These are phyloP conservation scores for Salvelinus alpinus DNA, from an alignment of 2,113 vertebrate species.

Conservation along the genomic window DNA sequence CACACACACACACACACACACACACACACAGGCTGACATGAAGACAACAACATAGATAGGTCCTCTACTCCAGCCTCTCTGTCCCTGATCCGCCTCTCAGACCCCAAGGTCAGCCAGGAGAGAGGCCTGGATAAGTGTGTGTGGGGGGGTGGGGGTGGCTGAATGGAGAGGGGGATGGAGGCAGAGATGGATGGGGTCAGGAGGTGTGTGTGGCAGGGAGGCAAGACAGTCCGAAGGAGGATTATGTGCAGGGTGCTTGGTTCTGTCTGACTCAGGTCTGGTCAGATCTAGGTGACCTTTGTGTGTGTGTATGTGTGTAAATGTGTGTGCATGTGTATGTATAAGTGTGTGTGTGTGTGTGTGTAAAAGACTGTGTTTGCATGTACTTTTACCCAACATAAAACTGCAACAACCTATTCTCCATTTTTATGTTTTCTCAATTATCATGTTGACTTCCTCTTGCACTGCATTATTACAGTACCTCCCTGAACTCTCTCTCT, in stretches of 20 bases:
- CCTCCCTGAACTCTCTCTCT: conserved; percentile 3
- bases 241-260: background rate
- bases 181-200: conserved; percentile 63
- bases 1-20: too few species aligned
- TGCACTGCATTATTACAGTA: too few species aligned
- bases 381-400: too few species aligned
- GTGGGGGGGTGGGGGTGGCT: background rate
- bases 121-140: conserved; percentile 4
- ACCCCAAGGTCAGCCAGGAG: conserved; percentile 73
- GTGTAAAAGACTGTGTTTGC: too few species aligned
- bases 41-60: conserved; percentile 67
- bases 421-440: too few species aligned
- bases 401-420: too few species aligned
- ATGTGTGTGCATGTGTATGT: too few species aligned
- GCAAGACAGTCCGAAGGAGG: background rate
- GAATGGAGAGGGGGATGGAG: background rate
- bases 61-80: conserved; percentile 48
- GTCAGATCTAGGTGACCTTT: too few species aligned
- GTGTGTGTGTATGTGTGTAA: too few species aligned
- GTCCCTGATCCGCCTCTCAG: conserved; percentile 63
- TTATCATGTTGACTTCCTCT: too few species aligned
- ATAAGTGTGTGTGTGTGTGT: too few species aligned
- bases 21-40: conserved; percentile 43
- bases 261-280: too few species aligned
- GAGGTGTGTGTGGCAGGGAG: background rate